A percentile compares a stretch with the other conserved stretches of the same genome.
phyloP scores from a whole-genome alignment of 1,140 invertebrate genomes.

The Drosophila prosaltans region DNA sequence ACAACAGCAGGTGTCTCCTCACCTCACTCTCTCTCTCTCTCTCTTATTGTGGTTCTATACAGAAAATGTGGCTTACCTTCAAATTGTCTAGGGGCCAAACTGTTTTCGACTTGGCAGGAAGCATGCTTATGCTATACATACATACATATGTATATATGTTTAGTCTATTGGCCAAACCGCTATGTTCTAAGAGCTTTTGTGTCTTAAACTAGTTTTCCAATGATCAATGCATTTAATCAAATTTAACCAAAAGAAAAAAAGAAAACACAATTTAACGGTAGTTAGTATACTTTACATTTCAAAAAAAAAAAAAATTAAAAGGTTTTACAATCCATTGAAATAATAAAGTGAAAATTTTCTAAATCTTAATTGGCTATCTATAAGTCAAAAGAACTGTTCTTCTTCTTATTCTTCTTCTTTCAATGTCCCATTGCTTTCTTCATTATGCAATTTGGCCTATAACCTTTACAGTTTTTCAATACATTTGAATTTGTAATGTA shows the following conservation, averaged over 20 bases:
- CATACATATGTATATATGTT: no score
- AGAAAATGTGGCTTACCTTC: constrained; percentile 78
- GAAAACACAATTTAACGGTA: constrained; percentile 68
- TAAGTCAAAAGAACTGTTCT: background rate
- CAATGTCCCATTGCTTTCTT: no score
- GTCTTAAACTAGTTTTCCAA: constrained; percentile 72
- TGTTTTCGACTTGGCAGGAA: constrained; percentile 50
- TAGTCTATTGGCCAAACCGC: constrained; percentile 51
- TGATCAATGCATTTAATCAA: constrained; percentile 78
- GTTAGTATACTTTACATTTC: constrained; percentile 25
- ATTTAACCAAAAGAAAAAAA: constrained; percentile 52
- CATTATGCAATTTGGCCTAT: no score
- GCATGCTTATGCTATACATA: constrained; percentile 7
- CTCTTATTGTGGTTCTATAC: constrained; percentile 41
- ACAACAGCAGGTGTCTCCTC: constrained; percentile 65
- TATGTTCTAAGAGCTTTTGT: constrained; percentile 45
- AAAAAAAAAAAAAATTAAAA: constrained; percentile 27
- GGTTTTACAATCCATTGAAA: constrained; percentile 1
- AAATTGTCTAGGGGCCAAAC: constrained; percentile 43
- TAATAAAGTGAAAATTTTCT: constrained; percentile 57
- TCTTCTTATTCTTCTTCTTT: background rate
- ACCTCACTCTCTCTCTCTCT: constrained; percentile 40
- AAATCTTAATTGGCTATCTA: constrained; percentile 1
- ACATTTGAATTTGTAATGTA: no score
- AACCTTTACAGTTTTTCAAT: background rate